Evolutionary conservation across 2,113 vertebrate species (phyloP).

Genomic region (Actenoides lindsayi): DNA sequence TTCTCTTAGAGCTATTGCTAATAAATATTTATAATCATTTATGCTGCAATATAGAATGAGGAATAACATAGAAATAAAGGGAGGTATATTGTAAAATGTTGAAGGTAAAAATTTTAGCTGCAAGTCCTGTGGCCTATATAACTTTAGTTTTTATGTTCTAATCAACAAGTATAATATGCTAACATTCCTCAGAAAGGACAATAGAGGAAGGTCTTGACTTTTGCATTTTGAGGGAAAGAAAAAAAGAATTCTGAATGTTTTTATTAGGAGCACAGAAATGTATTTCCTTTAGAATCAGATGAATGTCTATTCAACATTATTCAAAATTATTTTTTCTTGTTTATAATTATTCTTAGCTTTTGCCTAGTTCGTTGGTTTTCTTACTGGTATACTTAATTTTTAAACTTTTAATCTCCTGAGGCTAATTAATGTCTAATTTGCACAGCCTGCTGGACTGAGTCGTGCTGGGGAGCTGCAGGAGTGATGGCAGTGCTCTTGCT

Average conservation of each 20-base stretch:
- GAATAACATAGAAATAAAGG: background rate
- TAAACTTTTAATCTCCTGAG: background rate
- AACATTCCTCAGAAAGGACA: constrained; percentile 53
- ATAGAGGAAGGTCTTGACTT: constrained; percentile 26
- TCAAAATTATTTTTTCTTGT: background rate
- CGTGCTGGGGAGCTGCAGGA: background rate
- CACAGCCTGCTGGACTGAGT: background rate
- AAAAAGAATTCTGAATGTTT: constrained; percentile 42
- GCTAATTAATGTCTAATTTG: background rate
- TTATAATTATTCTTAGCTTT: background rate
- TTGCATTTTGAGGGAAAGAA: constrained; percentile 53
- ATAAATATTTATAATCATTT: constrained; percentile 43
- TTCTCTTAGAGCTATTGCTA: constrained; percentile 10
- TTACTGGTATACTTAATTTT: background rate
- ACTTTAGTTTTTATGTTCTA: constrained; percentile 24
- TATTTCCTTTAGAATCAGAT: background rate
- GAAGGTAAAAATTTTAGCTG: constrained; percentile 55
- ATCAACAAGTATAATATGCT: constrained; percentile 47
- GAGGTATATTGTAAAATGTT: background rate
- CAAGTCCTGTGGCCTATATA: background rate
- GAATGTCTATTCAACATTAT: too few relatives aligned
- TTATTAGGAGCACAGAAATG: background rate
- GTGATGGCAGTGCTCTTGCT: background rate
- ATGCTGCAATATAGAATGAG: background rate
- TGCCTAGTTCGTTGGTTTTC: background rate